A percentile compares a stretch with the other conserved stretches of the same genome.
These are phyloP conservation scores for Stegostoma tigrinum DNA, from an alignment of 2,113 vertebrate genomes.

Conservation along the genomic window DNA sequence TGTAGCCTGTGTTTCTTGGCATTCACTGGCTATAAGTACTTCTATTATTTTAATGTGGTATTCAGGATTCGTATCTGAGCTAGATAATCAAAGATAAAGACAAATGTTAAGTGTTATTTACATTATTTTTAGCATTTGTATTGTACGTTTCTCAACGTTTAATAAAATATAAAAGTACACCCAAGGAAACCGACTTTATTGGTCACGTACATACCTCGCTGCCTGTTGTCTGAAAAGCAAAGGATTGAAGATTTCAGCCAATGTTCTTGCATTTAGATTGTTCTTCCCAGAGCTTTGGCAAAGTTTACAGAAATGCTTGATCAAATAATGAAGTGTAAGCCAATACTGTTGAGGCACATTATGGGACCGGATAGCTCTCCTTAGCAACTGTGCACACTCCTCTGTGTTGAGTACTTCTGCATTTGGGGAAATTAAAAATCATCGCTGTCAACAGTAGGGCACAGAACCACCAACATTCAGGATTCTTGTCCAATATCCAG, in stretches of 20 bases:
- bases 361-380: conserved; percentile 68
- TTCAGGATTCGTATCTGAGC: conserved; percentile 78
- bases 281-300: conserved; percentile 78
- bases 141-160: neutral
- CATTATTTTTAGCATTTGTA: neutral
- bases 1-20: conserved; percentile 76
- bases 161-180: neutral
- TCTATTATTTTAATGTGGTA: conserved; percentile 78
- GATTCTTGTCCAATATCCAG: neutral
- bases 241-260: conserved; percentile 88
- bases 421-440: conserved; percentile 39
- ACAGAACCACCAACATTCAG: neutral
- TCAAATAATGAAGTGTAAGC: conserved; percentile 85
- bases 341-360: conserved; percentile 84
- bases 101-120: neutral
- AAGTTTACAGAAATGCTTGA: conserved; percentile 82
- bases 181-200: neutral
- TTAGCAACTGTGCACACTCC: conserved; percentile 75
- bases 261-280: conserved; percentile 67
- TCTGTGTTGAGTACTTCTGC: conserved; percentile 78
- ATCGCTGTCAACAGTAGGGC: conserved; percentile 36
- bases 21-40: conserved; percentile 82
- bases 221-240: conserved; percentile 76
- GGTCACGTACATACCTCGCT: conserved; percentile 60
- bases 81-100: conserved; percentile 49